Percentiles rank a stretch among this genome's conserved stretches.
Evolutionary conservation across 2,888 invertebrate species (phyloP).

Genomic region (Lasioglossum zephyrum): DNA sequence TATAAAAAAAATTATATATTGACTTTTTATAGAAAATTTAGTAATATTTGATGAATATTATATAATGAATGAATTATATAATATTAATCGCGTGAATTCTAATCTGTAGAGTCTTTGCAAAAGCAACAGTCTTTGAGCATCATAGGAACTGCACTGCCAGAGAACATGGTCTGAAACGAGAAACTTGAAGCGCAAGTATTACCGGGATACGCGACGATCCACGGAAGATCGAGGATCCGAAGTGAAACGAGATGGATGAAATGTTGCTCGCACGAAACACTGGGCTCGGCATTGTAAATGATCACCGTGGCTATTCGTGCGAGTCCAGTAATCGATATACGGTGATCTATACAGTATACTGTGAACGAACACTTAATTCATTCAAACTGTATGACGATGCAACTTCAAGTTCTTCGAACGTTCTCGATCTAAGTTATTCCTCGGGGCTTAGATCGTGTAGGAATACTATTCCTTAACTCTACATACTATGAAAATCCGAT

Average conservation of each 20-base stretch:
- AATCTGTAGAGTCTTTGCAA: no score
- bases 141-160: no score
- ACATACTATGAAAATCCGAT: background rate
- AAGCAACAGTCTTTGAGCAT: no score
- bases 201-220: background rate
- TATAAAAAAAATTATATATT: no score
- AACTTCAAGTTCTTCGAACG: background rate
- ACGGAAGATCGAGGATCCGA: background rate
- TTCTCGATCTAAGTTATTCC: no score
- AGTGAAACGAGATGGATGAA: background rate
- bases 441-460: no score
- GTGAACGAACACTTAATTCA: background rate
- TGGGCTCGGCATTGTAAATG: background rate
- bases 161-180: background rate
- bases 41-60: no score
- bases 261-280: background rate
- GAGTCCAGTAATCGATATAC: background rate
- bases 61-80: no score
- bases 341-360: background rate
- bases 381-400: background rate
- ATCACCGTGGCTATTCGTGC: background rate
- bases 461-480: background rate
- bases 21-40: no score
- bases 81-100: no score
- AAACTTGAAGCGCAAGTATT: conserved; percentile 4